Base-by-base conservation (phyloP, 2,797 vertebrate genomes). In the Acanthurus leucopareius region DNA sequence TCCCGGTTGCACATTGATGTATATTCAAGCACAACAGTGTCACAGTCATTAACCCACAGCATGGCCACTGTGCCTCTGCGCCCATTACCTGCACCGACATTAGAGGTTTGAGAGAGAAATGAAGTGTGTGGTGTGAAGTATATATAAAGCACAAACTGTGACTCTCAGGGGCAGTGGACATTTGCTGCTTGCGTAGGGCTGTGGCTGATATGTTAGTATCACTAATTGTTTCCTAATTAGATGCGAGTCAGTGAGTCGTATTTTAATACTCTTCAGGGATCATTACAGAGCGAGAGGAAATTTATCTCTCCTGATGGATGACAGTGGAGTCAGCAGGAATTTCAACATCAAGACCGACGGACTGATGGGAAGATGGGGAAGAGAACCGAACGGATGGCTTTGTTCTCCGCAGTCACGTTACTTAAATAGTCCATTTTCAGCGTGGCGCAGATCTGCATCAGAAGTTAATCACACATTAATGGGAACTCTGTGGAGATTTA, bases 151-250 rank as follows among this genome's bases (percentile, higher is more conserved):
- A 83, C 85, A 84, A 88, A 88, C 75, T 87, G 84, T 86, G 80
- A 79, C 89, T 86, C 83, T 83, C 76, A 20, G 73, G 79, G 85
- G 78, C 79, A 66, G 80, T 70, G 88, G 86, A 61, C 86, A 69
- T 88, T 89, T 77, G 82, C 85, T 77, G 82, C 85, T 73, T 75
- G 75, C 81, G 73, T 77, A 78, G 66, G 77, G 74, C 88, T 62
- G 73, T 10, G 73, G 86, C 79, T 86, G 87, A 91, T 91, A 84
- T 93, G 90, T 88, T 93, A 93, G 94, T 91, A 91, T 91, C 82
- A 58, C 93, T 94, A 95, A 94, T 94, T 95, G 92, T 93, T 89
- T 93, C 89, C 93, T 91, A 93, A 94, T 94, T 94, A 92, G 90
- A 90, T 92, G 87, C 80, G 77, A 93, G 84, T 92, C 91, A 92